phyloP scores from a whole-genome alignment of 2,113 vertebrate species.

The Picathartes gymnocephalus region DNA sequence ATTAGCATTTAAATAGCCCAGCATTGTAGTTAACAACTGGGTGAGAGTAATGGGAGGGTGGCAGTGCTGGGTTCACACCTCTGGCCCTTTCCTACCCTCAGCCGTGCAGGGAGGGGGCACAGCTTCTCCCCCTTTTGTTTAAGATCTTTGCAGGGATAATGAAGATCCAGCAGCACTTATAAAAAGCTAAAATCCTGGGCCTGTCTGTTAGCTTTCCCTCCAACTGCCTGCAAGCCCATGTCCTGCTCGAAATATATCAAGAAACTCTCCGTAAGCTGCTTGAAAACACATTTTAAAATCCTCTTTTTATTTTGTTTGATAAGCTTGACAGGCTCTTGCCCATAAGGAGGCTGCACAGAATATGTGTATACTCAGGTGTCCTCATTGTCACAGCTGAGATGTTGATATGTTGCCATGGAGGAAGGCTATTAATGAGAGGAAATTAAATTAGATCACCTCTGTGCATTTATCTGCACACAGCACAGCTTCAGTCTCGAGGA shows the following conservation, averaged over 20 bases:
- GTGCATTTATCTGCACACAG: constrained; percentile 45
- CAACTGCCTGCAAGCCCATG: not conserved
- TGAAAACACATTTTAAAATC: not conserved
- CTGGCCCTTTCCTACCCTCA: not conserved
- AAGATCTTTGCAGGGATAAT: not conserved
- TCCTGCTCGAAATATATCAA: not conserved
- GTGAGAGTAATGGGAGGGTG: constrained; percentile 57
- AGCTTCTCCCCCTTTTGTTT: not conserved
- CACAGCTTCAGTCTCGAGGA: constrained; percentile 39
- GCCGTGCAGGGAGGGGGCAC: not conserved
- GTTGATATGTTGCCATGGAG: constrained; percentile 70
- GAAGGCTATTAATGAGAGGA: constrained; percentile 64
- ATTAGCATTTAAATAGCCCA: constrained; percentile 61
- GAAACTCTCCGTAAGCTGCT: not conserved
- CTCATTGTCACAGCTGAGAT: constrained; percentile 55
- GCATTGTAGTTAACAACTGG: constrained; percentile 52
- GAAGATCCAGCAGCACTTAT: not conserved
- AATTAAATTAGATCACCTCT: constrained; percentile 69
- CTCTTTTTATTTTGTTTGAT: constrained; percentile 5
- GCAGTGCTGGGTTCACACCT: constrained; percentile 39
- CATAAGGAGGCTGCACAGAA: not conserved
- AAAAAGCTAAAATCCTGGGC: not conserved
- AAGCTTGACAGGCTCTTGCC: not conserved
- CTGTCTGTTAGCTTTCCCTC: not conserved
- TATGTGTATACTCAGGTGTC: constrained; percentile 52